A percentile compares a stretch with the other conserved stretches of the same genome.
phyloP scores from a whole-genome alignment of 2,888 invertebrate species.

The Acanthacorydalis orientalis region DNA sequence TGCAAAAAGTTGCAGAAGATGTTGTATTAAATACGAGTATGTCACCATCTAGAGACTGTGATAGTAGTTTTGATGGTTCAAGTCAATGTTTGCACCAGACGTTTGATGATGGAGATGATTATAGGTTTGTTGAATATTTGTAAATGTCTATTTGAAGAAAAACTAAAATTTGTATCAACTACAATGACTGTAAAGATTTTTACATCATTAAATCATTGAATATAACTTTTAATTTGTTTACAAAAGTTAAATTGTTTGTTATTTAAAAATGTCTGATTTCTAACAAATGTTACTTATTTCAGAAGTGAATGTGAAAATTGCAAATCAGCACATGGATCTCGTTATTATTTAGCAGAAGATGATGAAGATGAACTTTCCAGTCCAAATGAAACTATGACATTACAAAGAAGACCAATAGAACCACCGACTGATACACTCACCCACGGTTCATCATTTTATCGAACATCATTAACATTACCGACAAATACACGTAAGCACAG shows the following conservation, averaged over 20 bases:
- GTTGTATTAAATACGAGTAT: background rate
- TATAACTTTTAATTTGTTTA: too few relatives aligned
- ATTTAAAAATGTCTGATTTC: too few relatives aligned
- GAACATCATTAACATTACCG: slow-evolving; percentile 45
- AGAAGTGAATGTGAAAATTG: slow-evolving; percentile 74
- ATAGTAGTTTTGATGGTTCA: slow-evolving; percentile 6
- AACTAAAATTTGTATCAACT: too few relatives aligned
- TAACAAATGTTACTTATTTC: slow-evolving; percentile 9
- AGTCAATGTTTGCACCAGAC: slow-evolving; percentile 5
- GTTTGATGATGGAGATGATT: slow-evolving; percentile 5
- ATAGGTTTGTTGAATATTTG: background rate
- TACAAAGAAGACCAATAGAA: slow-evolving; percentile 40
- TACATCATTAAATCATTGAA: too few relatives aligned
- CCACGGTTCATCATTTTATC: slow-evolving; percentile 35
- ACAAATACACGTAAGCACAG: slow-evolving; percentile 39
- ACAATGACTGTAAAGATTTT: too few relatives aligned
- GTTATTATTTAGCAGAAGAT: slow-evolving; percentile 34
- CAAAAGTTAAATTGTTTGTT: too few relatives aligned
- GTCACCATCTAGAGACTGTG: background rate
- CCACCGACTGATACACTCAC: slow-evolving; percentile 20
- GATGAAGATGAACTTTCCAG: slow-evolving; percentile 38
- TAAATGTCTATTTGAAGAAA: too few relatives aligned
- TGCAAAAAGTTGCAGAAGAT: background rate
- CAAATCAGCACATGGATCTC: slow-evolving; percentile 56
- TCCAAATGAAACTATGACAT: slow-evolving; percentile 48